Conservation (phyloP, 2,113 vertebrate genomes). For the Amazona vittata region DNA sequence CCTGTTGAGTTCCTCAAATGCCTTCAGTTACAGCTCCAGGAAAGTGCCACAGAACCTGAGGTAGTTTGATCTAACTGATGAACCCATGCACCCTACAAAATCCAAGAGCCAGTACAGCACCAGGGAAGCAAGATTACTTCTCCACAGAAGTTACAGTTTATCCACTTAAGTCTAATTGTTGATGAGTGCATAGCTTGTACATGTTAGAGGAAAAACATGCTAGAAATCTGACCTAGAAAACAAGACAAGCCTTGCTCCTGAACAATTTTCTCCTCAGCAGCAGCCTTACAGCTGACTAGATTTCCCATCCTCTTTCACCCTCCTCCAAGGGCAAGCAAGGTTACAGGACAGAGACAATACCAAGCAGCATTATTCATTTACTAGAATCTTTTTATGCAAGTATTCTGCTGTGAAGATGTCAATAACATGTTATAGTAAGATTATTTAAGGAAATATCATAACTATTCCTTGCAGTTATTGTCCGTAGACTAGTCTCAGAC, state of each 20-base stretch:
- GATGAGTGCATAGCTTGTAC: fast-evolving
- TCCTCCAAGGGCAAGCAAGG: neutral
- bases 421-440: neutral
- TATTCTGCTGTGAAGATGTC: neutral
- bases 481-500: neutral
- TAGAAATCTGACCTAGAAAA: neutral
- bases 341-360: neutral
- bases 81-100: neutral
- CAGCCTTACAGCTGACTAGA: neutral
- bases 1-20: fast-evolving
- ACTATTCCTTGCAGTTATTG: neutral
- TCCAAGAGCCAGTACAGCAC: neutral
- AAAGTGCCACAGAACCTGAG: neutral
- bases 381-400: neutral
- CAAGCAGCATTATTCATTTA: neutral
- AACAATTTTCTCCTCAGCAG: neutral
- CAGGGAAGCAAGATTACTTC: neutral
- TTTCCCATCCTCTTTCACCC: neutral
- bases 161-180: neutral
- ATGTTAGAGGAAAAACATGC: neutral
- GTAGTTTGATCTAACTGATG: neutral
- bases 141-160: neutral
- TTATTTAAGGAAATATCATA: neutral
- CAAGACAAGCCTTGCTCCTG: neutral
- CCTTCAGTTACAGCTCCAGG: neutral